Evolutionary conservation across 2,113 vertebrate genomes (phyloP).

Genomic region (Albula goreensis): DNA sequence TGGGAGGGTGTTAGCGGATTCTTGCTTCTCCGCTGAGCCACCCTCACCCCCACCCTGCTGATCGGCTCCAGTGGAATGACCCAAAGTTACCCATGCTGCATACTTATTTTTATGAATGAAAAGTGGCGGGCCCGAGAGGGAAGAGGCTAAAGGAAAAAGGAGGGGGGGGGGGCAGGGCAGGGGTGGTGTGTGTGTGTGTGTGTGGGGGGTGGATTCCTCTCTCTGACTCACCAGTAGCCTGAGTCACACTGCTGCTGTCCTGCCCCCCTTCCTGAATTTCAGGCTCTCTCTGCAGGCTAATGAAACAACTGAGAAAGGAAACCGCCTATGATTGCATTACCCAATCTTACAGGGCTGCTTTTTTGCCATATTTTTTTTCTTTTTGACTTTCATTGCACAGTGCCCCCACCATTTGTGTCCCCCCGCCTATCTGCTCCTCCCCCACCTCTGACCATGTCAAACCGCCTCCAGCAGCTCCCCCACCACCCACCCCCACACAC

Average conservation of each 20-base stretch:
- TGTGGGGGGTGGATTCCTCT: constrained; percentile 61
- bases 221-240: constrained; percentile 75
- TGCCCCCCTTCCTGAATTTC: constrained; percentile 35
- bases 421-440: neutral
- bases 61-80: constrained; percentile 59
- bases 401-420: neutral
- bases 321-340: neutral
- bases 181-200: too few species aligned
- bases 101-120: constrained; percentile 83
- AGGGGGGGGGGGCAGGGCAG: constrained; percentile 9
- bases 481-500: neutral
- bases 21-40: too few species aligned
- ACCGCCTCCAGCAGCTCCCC: neutral
- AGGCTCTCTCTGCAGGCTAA: neutral
- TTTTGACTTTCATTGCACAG: neutral
- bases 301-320: neutral
- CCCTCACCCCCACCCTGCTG: constrained; percentile 24
- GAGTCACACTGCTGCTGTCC: constrained; percentile 59
- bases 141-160: neutral
- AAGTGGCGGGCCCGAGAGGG: constrained; percentile 26
- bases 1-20: neutral
- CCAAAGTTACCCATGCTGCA: constrained; percentile 55
- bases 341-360: neutral
- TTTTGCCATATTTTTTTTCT: neutral
- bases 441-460: neutral